A percentile compares a stretch with the other conserved stretches of the same genome.
Evolutionary conservation across 2,888 invertebrate species (phyloP).

Genomic region (Rhabditophanes sp.): DNA sequence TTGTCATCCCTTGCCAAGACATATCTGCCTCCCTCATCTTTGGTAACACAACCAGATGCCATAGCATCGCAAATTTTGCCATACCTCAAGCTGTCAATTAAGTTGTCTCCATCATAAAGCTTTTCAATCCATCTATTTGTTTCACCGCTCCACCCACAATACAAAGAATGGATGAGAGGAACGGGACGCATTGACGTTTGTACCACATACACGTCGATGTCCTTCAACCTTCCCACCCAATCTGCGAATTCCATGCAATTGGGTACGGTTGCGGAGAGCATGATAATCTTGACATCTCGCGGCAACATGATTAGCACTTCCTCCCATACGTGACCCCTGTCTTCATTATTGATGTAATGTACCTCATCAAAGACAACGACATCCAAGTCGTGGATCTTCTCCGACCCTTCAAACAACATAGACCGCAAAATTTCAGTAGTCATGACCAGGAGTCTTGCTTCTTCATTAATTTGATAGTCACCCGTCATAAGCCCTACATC

Average conservation of each 20-base stretch:
- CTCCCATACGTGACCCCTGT: constrained; percentile 97
- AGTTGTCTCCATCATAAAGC: no score
- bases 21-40: no score
- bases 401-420: constrained; percentile 83
- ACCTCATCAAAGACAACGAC: constrained; percentile 99
- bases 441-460: constrained; percentile 89
- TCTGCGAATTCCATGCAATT: constrained; percentile 83
- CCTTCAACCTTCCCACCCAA: constrained; percentile 53
- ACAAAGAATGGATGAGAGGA: constrained; percentile 75
- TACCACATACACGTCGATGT: constrained; percentile 73
- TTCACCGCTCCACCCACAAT: constrained; percentile 44
- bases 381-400: constrained; percentile 82
- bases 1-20: no score
- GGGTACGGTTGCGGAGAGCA: constrained; percentile 93
- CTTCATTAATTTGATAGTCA: constrained; percentile 82
- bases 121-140: no score
- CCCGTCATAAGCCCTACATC: constrained; percentile 85
- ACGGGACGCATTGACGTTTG: constrained; percentile 82
- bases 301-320: constrained; percentile 89
- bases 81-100: no score
- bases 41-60: no score
- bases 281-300: constrained; percentile 79
- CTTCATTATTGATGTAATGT: constrained; percentile 61
- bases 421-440: constrained; percentile 93
- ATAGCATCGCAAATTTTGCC: no score